A percentile compares a stretch with the other conserved stretches of the same genome.
phyloP scores from a whole-genome alignment of 1,140 invertebrate genomes.

The Steinernema feltiae region DNA sequence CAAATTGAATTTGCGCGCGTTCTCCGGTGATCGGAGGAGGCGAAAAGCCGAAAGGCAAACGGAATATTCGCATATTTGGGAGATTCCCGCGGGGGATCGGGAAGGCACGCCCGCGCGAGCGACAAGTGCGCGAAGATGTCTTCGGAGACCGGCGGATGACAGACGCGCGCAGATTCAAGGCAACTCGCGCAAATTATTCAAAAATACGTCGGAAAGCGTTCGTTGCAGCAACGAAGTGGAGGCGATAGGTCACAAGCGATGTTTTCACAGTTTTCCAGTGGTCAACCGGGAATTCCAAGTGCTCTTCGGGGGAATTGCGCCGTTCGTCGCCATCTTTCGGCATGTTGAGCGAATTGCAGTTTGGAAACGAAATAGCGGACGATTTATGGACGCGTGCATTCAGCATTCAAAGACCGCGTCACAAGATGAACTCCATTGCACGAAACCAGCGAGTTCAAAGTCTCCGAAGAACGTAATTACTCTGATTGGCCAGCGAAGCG shows the following conservation, averaged over 20 bases:
- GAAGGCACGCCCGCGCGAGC: not conserved
- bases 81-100: not conserved
- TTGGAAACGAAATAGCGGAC: no score
- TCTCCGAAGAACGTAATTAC: not conserved
- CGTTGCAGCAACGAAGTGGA: not conserved
- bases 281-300: no score
- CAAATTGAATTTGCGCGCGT: not conserved
- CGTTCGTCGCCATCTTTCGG: no score
- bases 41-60: not conserved
- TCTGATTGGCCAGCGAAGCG: not conserved
- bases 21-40: not conserved
- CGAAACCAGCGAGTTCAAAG: not conserved
- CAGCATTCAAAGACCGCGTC: no score
- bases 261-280: not conserved
- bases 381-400: no score
- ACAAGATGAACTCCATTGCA: no score
- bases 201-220: not conserved
- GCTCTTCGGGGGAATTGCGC: no score
- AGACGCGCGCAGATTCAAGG: not conserved
- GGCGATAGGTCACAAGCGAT: not conserved
- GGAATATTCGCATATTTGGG: not conserved
- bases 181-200: constrained; percentile 8
- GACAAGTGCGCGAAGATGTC: constrained; percentile 15
- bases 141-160: constrained; percentile 6
- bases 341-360: no score